Conservation (phyloP, 2,888 invertebrate genomes). For the Molorchus minor region DNA sequence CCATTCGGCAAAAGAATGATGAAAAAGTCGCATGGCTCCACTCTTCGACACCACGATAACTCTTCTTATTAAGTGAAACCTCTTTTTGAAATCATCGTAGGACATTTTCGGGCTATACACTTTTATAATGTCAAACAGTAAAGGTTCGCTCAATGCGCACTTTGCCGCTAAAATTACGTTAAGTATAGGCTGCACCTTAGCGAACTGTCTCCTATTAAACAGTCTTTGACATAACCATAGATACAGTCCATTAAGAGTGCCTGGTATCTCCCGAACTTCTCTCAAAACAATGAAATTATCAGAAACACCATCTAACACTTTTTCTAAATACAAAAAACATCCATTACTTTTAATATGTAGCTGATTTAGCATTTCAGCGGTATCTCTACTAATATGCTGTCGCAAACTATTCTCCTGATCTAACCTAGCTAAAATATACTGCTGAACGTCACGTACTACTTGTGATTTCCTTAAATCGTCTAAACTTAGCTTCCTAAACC, state of each 20-base stretch:
- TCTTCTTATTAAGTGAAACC: constrained; percentile 77
- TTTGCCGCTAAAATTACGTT: constrained; percentile 89
- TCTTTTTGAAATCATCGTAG: constrained; percentile 81
- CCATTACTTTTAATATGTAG: constrained; percentile 96
- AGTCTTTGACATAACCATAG: constrained; percentile 94
- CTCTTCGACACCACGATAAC: constrained; percentile 68
- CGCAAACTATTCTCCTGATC: constrained; percentile 89
- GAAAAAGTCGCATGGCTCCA: constrained; percentile 80
- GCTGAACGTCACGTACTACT: constrained; percentile 94
- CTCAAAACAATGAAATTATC: constrained; percentile 92
- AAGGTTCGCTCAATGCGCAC: constrained; percentile 82
- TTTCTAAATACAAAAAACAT: constrained; percentile 86
- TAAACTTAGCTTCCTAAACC: constrained; percentile 90
- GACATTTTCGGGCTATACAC: constrained; percentile 82
- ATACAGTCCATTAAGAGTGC: constrained; percentile 93
- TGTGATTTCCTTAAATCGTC: constrained; percentile 90
- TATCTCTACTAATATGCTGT: constrained; percentile 89
- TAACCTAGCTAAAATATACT: constrained; percentile 89
- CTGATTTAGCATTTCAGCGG: constrained; percentile 94
- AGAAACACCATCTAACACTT: constrained; percentile 89
- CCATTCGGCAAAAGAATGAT: constrained; percentile 96
- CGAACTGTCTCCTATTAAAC: constrained; percentile 88
- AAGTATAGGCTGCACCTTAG: constrained; percentile 84
- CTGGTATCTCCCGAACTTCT: constrained; percentile 93
- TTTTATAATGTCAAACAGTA: constrained; percentile 83